Base-by-base conservation (phyloP, 2,113 vertebrate genomes). In the Pangasianodon hypophthalmus region DNA sequence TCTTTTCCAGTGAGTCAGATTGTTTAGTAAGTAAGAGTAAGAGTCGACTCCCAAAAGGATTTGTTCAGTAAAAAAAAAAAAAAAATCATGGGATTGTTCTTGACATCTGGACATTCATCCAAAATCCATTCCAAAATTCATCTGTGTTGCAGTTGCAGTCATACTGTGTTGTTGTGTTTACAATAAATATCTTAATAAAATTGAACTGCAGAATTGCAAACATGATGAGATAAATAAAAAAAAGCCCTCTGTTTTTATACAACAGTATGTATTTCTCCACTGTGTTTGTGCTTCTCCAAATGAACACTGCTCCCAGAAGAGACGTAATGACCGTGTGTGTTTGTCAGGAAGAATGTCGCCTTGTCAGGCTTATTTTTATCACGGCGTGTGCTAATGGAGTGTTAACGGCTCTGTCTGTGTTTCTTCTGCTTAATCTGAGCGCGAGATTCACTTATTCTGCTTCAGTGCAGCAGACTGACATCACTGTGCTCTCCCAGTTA, bases 321-420 rank as follows among this genome's bases (percentile, higher is more conserved):
- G 75, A 48, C 4, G 44, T 48, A 11, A 48, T 48, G 44, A 48
- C 3, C 24, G 18, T 73, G 73, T 48, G 44, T 11, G 71, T 67
- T 62, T 62, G 60, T 24, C 60, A 54, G 21, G 9, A 82, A 82
- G 91, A 88, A 89, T 91, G 90, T 52, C 24, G 90, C 58, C 32
- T 92, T 91, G 80, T 92, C 91, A 77, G 83, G 90, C 92, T 93
- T 94, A 94, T 95, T 95, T 95, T 95, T 94, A 93, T 90, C 79
- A 71, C 24, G 29, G 88, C 89, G 93, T 77, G 79, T 90, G 94
- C 93, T 91, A 94, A 90, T 89, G 87, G 87, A 32, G 41, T 75
- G 85, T 80, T 44, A 79, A 60, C 8, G 3, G 29, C 56, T 64
- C 56, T 8, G 88, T 37, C 62, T 62, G 73, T 67, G 54, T 87